Percentiles rank a stretch among this genome's conserved stretches.
Evolutionary conservation across 2,797 vertebrate species (phyloP).

Genomic region (Rhodeus uyekii): DNA sequence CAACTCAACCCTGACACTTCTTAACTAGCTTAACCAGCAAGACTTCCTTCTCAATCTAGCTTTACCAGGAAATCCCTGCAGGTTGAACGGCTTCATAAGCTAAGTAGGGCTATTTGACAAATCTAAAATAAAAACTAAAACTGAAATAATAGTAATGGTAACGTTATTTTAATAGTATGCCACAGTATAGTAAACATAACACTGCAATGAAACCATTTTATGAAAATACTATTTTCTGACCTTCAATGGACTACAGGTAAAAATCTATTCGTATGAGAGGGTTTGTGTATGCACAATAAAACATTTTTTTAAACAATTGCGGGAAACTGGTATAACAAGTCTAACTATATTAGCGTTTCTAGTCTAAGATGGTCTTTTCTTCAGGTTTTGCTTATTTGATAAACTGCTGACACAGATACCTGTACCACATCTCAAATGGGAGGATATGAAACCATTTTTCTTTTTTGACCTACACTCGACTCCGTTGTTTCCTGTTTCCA

Average conservation of each 20-base stretch:
- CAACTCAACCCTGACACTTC: too few relatives aligned
- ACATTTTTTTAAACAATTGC: not conserved
- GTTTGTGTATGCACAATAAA: not conserved
- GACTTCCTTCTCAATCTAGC: not conserved
- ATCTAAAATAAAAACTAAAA: not conserved
- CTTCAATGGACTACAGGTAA: not conserved
- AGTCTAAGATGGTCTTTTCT: not conserved
- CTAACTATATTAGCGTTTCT: not conserved
- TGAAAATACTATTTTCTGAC: not conserved
- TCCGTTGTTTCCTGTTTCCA: conserved; percentile 57
- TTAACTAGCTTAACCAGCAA: not conserved
- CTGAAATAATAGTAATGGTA: not conserved
- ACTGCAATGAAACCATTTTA: not conserved
- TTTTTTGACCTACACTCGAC: conserved; percentile 16
- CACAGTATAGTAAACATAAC: not conserved
- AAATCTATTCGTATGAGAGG: not conserved
- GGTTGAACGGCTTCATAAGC: not conserved
- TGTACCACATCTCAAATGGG: not conserved
- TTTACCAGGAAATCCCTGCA: not conserved
- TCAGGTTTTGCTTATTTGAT: not conserved
- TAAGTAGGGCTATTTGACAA: not conserved
- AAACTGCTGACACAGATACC: conserved; percentile 16
- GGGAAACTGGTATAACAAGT: not conserved
- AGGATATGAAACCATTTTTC: conserved; percentile 11
- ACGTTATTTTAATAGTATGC: not conserved